Evolutionary conservation across 2,797 vertebrate species (phyloP).

Genomic region (Clarias fuscus): DNA sequence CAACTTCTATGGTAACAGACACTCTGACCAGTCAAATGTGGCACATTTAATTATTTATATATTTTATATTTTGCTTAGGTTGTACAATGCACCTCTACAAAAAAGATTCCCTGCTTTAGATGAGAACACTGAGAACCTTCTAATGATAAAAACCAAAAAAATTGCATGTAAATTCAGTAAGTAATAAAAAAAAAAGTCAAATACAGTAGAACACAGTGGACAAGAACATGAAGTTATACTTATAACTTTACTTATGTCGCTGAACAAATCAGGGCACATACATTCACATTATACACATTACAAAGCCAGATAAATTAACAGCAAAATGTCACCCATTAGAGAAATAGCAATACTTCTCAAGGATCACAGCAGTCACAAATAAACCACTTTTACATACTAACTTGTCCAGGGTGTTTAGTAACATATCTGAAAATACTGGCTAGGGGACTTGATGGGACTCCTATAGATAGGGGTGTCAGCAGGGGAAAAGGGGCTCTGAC

Average conservation of each 20-base stretch:
- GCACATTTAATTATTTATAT: no score
- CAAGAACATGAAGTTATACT: not conserved
- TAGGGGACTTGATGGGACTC: slow-evolving; percentile 80
- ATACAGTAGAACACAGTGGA: not conserved
- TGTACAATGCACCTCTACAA: no score
- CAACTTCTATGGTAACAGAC: not conserved
- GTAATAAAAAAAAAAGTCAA: not conserved
- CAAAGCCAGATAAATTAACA: not conserved
- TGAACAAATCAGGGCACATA: not conserved
- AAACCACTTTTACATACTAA: not conserved
- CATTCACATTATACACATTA: not conserved
- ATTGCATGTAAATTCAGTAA: not conserved
- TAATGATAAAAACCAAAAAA: not conserved
- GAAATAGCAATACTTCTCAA: not conserved
- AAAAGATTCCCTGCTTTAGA: no score
- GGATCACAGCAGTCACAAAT: not conserved
- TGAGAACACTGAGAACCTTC: not conserved
- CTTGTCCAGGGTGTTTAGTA: slow-evolving; percentile 63
- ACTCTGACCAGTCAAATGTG: not conserved
- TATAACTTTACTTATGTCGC: not conserved
- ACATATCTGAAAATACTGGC: slow-evolving; percentile 85
- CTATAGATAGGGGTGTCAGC: slow-evolving; percentile 78
- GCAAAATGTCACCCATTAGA: not conserved
- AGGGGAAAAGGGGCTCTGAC: slow-evolving; percentile 63
- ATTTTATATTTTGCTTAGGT: no score